Evolutionary conservation across 2,888 invertebrate genomes (phyloP), one percentile per base, ranked within the genome.

Genomic region (Synanthedon vespiformis): DNA sequence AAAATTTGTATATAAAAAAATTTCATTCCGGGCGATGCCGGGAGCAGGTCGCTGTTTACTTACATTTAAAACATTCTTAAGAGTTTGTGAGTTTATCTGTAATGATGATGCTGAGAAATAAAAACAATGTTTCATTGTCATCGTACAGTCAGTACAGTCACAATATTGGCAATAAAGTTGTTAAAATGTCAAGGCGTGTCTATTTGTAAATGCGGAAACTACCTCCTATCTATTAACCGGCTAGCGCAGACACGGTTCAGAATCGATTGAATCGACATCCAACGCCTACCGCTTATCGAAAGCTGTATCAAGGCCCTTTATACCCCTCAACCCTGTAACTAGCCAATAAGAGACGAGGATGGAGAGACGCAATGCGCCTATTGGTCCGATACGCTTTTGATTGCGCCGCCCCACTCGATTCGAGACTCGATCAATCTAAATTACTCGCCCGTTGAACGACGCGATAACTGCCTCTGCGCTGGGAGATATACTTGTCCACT

Each of bases 351-450:
- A 65, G 64, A 58, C 68, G 63, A 58, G 69, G 68, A 61, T 65
- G 66, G 63, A 59, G 57, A 61, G 62, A 61, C 57, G 72, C 67
- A 62, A 69, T 61, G 62, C 75, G 67, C 77, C 66, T 70, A 86
- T 86, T 86, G 85, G 85, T 66, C 72, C 77, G 80, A 82, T 83
- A 77, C 78, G 79, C 73, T 75, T 87, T 86, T 86, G 86, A 86
- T 85, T 82, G 85, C 85, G 58, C 81, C 86, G 85, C 86, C 86
- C 81, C 74, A 58, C 77, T 77, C 80, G 79, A 85, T 85, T 74
- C 81, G 72, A 69, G 75, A 65, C 77, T 76, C 82, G 75, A 86
- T 86, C 83, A 84, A 86, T 86, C 83, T 76, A 77, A 79, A 85
- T 85, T 83, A 80, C 72, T 71, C 72, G 72, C 63, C 69, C 68